Percentiles rank a stretch among this genome's conserved stretches.
These are phyloP conservation scores for Taenaris catops DNA, from an alignment of 2,888 invertebrate species.

Conservation along the genomic window DNA sequence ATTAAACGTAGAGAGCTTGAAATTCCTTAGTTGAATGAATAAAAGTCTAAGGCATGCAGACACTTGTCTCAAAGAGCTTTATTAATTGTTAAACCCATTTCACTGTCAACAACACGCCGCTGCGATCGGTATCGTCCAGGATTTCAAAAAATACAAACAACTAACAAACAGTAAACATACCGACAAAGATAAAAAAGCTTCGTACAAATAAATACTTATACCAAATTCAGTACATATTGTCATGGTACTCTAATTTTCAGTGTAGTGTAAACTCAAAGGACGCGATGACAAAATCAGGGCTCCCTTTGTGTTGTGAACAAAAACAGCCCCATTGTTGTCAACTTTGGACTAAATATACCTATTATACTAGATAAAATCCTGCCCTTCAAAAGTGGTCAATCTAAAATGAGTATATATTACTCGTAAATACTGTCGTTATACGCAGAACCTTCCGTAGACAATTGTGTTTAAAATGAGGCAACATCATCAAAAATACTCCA, in stretches of 20 bases:
- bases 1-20: conserved; percentile 12
- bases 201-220: conserved; percentile 41
- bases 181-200: conserved; percentile 65
- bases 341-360: conserved; percentile 42
- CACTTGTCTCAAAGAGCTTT: conserved; percentile 64
- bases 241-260: conserved; percentile 70
- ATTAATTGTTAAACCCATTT: conserved; percentile 76
- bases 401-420: no score
- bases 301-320: conserved; percentile 56
- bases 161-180: conserved; percentile 47
- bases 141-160: conserved; percentile 52
- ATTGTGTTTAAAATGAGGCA: no score
- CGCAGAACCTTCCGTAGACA: no score
- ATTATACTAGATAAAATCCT: conserved; percentile 43
- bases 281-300: conserved; percentile 58
- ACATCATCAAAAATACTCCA: no score
- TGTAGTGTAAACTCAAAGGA: conserved; percentile 74
- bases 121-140: conserved; percentile 63
- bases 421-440: no score
- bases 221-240: conserved; percentile 61
- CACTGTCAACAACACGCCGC: conserved; percentile 74
- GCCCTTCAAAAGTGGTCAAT: conserved; percentile 58
- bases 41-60: conserved; percentile 46
- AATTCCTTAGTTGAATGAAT: conserved; percentile 24
- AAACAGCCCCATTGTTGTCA: conserved; percentile 56